These are phyloP conservation scores for Sebastiscus albofasciatus DNA, from an alignment of 2,797 vertebrate species.

Conservation along the genomic window DNA sequence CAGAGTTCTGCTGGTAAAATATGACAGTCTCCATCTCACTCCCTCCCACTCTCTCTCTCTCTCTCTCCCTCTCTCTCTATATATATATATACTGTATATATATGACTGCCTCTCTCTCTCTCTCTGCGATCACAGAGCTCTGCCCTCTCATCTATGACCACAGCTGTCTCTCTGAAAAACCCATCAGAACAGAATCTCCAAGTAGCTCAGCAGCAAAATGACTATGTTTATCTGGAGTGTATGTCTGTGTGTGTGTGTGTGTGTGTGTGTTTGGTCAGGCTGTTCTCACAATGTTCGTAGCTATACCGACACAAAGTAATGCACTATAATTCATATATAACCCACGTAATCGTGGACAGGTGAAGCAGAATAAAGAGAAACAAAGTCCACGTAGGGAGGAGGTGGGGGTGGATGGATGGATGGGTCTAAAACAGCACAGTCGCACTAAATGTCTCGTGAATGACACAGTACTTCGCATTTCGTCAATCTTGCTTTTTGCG, in stretches of 20 bases:
- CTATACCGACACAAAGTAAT: no score
- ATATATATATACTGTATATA: no score
- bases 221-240: conserved; percentile 21
- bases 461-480: no score
- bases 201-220: conserved; percentile 43
- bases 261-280: no score
- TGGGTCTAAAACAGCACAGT: no score
- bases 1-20: conserved; percentile 20
- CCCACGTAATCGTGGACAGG: rapidly evolving
- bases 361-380: no score
- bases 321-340: no score
- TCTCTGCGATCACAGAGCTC: background rate
- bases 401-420: no score
- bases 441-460: no score
- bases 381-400: no score
- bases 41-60: background rate
- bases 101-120: background rate
- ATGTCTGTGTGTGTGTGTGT: background rate
- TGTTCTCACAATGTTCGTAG: no score
- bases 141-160: conserved; percentile 1
- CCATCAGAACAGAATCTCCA: conserved; percentile 37
- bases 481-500: rapidly evolving
- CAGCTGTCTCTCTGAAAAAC: conserved; percentile 45
- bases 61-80: background rate
- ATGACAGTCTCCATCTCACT: background rate